Evolutionary conservation across 2,888 invertebrate genomes (phyloP).

Genomic region (Brenthis ino): DNA sequence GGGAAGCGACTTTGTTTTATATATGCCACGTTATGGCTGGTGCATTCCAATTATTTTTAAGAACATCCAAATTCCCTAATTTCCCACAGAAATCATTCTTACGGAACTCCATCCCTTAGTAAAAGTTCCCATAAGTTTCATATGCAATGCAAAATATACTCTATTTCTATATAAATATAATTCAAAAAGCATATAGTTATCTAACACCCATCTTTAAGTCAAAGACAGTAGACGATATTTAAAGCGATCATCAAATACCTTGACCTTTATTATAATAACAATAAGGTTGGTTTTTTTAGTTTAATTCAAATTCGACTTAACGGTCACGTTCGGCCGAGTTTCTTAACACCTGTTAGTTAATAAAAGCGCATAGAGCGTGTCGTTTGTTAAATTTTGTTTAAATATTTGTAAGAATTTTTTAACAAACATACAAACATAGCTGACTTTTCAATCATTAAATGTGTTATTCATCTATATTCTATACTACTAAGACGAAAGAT

Average conservation of each 20-base stretch:
- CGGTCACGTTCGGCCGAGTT: conserved; percentile 28
- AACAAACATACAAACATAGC: neutral
- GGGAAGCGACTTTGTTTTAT: too few relatives aligned
- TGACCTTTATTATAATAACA: neutral
- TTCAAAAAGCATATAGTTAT: neutral
- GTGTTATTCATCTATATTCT: too few relatives aligned
- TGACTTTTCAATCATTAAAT: too few relatives aligned
- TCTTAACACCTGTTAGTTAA: conserved; percentile 25
- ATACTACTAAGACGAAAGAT: too few relatives aligned
- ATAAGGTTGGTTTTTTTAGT: conserved; percentile 6
- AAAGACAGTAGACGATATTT: too few relatives aligned
- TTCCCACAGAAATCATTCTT: conserved; percentile 57
- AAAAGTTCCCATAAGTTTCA: conserved; percentile 12
- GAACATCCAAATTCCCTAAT: conserved; percentile 40
- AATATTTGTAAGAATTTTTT: neutral
- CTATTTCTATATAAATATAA: neutral
- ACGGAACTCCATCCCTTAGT: conserved; percentile 50
- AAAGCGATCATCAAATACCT: too few relatives aligned
- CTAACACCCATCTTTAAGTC: neutral
- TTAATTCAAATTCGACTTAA: too few relatives aligned
- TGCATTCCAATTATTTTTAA: conserved; percentile 11
- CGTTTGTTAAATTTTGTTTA: conserved; percentile 7
- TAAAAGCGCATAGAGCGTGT: conserved; percentile 17
- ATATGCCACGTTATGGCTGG: conserved; percentile 1
- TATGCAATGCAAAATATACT: conserved; percentile 6